Evolutionary conservation across 92 coral and sea anemone genomes (phyloP).

Genomic region (Porites cylindrica): DNA sequence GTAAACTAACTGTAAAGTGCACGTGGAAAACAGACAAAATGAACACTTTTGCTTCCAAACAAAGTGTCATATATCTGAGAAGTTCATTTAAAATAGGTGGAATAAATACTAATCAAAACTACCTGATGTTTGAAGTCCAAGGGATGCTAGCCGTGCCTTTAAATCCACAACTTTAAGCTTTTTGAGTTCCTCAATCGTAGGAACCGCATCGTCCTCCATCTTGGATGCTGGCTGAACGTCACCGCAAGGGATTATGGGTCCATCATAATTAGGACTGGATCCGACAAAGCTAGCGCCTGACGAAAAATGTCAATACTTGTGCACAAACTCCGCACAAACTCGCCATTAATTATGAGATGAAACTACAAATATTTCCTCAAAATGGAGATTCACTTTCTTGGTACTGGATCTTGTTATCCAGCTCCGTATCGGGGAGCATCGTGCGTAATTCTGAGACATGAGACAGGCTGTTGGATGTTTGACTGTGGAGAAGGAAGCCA

Average conservation of each 20-base stretch:
- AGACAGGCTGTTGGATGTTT: constrained; percentile 95
- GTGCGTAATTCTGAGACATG: constrained; percentile 81
- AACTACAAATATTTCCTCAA: too few species aligned
- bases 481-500: constrained; percentile 99
- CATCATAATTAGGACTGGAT: background rate
- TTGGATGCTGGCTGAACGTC: constrained; percentile 68
- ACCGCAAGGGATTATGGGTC: constrained; percentile 31
- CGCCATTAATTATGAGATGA: too few species aligned
- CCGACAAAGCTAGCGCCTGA: constrained; percentile 16
- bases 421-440: constrained; percentile 90
- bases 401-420: constrained; percentile 96
- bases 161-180: constrained; percentile 95
- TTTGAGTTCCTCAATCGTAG: constrained; percentile 73
- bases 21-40: background rate
- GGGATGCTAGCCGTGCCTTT: constrained; percentile 79
- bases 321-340: background rate
- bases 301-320: background rate
- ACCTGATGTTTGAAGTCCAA: constrained; percentile 95
- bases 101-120: background rate
- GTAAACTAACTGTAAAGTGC: background rate
- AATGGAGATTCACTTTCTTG: constrained; percentile 93
- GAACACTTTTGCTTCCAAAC: background rate
- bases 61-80: background rate
- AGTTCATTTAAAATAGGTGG: too few species aligned
- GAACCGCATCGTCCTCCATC: constrained; percentile 81